These are phyloP conservation scores for Ericerus pela DNA, from an alignment of 1,140 invertebrate species.

Conservation along the genomic window DNA sequence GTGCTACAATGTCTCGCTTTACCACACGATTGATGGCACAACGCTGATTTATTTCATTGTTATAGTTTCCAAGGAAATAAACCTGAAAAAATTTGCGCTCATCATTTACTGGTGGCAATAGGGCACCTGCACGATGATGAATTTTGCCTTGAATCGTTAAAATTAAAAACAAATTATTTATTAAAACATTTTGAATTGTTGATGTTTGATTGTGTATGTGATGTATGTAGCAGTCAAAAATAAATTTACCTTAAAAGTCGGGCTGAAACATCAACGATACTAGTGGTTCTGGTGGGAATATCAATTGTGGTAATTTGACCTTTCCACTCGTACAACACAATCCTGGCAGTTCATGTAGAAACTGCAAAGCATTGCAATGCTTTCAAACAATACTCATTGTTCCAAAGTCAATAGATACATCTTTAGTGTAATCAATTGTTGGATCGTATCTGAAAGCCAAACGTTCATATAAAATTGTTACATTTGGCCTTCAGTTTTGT, in stretches of 20 bases:
- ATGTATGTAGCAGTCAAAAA: no score
- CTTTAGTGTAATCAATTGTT: background rate
- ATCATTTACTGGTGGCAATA: no score
- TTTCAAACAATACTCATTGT: background rate
- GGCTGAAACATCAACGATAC: background rate
- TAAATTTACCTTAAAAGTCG: no score
- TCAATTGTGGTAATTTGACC: background rate
- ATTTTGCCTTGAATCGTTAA: no score
- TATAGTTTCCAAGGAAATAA: background rate
- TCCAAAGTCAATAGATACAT: background rate
- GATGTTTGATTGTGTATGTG: no score
- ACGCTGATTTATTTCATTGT: slow-evolving; percentile 18
- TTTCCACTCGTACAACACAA: background rate
- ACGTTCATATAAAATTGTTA: background rate
- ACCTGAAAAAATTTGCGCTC: no score
- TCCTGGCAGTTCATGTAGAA: background rate
- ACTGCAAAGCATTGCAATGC: background rate
- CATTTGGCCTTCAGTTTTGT: background rate
- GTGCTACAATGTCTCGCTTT: no score
- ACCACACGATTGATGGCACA: slow-evolving; percentile 12
- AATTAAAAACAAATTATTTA: no score
- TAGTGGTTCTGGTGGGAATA: background rate
- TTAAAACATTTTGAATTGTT: no score
- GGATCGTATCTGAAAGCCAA: background rate
- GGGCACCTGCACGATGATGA: no score